Evolutionary conservation across 2,113 vertebrate species (phyloP).

Genomic region (Gopherus flavomarginatus): DNA sequence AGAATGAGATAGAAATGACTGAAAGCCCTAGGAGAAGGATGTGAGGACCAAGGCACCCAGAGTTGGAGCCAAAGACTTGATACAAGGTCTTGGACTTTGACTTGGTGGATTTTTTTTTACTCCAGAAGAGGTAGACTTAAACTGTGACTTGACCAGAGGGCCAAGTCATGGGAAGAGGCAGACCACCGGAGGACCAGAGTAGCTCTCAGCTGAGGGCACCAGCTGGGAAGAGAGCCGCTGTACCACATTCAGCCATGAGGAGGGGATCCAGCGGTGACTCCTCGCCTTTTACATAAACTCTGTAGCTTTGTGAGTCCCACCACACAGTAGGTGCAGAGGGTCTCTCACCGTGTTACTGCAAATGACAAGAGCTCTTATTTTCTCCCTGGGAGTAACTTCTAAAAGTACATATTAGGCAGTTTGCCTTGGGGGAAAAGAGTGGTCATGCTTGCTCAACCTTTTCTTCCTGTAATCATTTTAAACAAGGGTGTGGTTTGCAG

Average conservation of each 20-base stretch:
- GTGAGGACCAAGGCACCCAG: background rate
- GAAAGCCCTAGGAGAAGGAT: background rate
- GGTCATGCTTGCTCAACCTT: slow-evolving; percentile 22
- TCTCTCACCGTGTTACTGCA: background rate
- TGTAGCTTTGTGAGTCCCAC: background rate
- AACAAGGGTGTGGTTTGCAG: slow-evolving; percentile 40
- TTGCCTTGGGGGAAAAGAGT: slow-evolving; percentile 26
- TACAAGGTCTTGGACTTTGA: background rate
- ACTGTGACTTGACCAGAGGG: background rate
- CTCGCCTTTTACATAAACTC: background rate
- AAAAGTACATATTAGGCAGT: background rate
- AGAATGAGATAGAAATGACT: background rate
- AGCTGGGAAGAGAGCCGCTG: background rate
- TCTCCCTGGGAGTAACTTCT: background rate
- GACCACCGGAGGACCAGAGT: background rate
- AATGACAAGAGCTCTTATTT: background rate
- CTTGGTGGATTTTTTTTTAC: background rate
- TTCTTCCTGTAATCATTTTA: slow-evolving; percentile 54
- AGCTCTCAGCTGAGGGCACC: background rate
- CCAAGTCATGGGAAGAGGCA: background rate
- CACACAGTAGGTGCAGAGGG: background rate
- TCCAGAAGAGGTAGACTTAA: background rate
- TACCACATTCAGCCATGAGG: background rate
- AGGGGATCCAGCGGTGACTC: background rate
- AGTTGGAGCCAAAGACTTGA: background rate